These are phyloP conservation scores for Molanna angustata DNA, from an alignment of 2,888 invertebrate genomes.

Conservation along the genomic window DNA sequence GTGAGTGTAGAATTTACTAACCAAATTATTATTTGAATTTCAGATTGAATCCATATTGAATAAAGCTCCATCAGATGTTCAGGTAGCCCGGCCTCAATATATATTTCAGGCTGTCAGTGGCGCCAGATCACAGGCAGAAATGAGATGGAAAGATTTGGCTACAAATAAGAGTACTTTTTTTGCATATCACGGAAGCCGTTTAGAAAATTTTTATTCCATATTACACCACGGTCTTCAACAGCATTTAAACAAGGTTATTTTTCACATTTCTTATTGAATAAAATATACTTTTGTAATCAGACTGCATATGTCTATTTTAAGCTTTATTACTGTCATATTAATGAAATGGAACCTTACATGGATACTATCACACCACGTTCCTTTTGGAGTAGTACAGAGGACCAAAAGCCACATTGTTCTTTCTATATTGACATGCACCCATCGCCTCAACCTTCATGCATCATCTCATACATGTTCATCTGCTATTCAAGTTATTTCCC, in stretches of 20 bases:
- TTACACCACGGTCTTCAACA: constrained; percentile 74
- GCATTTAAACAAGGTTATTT: constrained; percentile 61
- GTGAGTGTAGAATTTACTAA: too few species aligned
- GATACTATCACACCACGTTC: too few species aligned
- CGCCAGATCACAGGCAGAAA: constrained; percentile 55
- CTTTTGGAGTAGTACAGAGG: too few species aligned
- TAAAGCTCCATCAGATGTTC: constrained; percentile 48
- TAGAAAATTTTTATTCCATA: constrained; percentile 81
- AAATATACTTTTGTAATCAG: too few species aligned
- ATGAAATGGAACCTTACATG: too few species aligned
- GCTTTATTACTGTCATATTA: too few species aligned
- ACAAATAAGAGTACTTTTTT: constrained; percentile 58
- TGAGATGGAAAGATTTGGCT: constrained; percentile 57
- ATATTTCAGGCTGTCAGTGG: constrained; percentile 65
- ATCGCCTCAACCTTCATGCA: too few species aligned
- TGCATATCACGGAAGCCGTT: constrained; percentile 77
- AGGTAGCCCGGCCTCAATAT: constrained; percentile 58
- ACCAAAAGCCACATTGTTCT: too few species aligned
- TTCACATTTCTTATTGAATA: neutral
- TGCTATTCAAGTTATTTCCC: too few species aligned
- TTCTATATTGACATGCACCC: too few species aligned
- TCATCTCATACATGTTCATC: too few species aligned
- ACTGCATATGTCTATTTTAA: too few species aligned
- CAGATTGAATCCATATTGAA: constrained; percentile 57
- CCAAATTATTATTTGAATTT: neutral